These are phyloP conservation scores for Erpobdella octoculata DNA, from an alignment of 2,888 invertebrate genomes.

Conservation along the genomic window DNA sequence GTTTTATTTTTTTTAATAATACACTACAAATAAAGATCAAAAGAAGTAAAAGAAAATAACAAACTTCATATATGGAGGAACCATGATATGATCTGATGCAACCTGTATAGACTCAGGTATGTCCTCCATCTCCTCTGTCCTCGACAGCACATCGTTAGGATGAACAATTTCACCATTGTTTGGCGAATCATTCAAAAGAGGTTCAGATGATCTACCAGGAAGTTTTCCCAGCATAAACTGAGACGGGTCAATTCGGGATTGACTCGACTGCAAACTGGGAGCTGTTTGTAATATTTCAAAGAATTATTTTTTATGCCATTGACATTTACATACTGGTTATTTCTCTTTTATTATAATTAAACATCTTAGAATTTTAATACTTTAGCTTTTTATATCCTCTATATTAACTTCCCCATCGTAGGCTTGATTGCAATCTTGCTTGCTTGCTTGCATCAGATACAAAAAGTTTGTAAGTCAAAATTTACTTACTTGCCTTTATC, in stretches of 20 bases:
- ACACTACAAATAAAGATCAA: neutral
- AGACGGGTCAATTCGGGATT: conserved; percentile 34
- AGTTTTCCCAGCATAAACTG: conserved; percentile 38
- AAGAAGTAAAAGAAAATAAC: neutral
- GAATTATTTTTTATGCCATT: no score
- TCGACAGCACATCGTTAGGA: conserved; percentile 19
- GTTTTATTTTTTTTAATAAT: neutral
- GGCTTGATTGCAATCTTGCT: no score
- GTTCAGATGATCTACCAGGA: conserved; percentile 34
- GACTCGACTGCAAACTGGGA: conserved; percentile 18
- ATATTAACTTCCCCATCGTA: no score
- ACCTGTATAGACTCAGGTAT: conserved; percentile 42
- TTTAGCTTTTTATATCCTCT: no score
- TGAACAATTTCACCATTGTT: neutral
- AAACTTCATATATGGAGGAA: neutral
- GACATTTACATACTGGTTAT: no score
- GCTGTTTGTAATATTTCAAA: no score
- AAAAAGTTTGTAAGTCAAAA: neutral
- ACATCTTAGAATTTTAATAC: no score
- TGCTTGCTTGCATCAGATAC: no score
- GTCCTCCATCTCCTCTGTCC: conserved; percentile 48
- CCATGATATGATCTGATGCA: neutral
- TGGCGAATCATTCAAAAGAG: conserved; percentile 21
- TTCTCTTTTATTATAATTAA: no score
- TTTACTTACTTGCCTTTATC: no score